Percentiles rank a stretch among this genome's conserved stretches.
These are phyloP conservation scores for Nebria brevicollis DNA, from an alignment of 2,888 invertebrate genomes.

Conservation along the genomic window DNA sequence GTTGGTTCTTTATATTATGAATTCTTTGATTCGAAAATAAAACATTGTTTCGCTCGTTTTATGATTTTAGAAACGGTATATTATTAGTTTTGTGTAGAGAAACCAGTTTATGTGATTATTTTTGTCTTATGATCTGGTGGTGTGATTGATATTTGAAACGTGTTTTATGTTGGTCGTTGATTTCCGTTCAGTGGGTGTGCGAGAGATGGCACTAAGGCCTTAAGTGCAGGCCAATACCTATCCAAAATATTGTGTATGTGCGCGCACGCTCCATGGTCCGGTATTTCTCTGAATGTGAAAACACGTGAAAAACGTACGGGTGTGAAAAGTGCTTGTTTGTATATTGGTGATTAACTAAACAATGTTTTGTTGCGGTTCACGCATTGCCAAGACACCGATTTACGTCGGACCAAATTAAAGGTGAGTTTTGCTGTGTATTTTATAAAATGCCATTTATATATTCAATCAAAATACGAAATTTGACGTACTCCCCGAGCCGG, in stretches of 20 bases:
- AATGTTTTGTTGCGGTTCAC: conserved; percentile 11
- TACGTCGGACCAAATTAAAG: not conserved
- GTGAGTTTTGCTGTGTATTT: conserved; percentile 31
- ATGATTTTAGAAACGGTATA: too few relatives aligned
- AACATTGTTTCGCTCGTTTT: not conserved
- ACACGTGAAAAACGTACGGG: conserved; percentile 45
- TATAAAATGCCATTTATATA: not conserved
- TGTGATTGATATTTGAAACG: too few relatives aligned
- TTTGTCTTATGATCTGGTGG: too few relatives aligned
- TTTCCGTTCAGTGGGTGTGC: not conserved
- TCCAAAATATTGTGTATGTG: not conserved
- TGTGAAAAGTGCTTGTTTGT: conserved; percentile 41
- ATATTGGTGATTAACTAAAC: conserved; percentile 36
- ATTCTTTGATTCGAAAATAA: too few relatives aligned
- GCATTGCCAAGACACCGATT: not conserved
- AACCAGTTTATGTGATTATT: too few relatives aligned
- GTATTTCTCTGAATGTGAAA: conserved; percentile 44
- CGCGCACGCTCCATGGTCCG: conserved; percentile 23
- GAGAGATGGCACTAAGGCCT: not conserved
- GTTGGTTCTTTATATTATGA: not conserved
- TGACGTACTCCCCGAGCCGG: conserved; percentile 37
- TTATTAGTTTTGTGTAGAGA: too few relatives aligned
- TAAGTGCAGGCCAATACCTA: not conserved
- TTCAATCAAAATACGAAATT: conserved; percentile 14
- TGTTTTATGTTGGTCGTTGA: not conserved